Evolutionary conservation across 2,113 vertebrate genomes (phyloP), one percentile per base, ranked within the genome.

Genomic region (Microcebus murinus): DNA sequence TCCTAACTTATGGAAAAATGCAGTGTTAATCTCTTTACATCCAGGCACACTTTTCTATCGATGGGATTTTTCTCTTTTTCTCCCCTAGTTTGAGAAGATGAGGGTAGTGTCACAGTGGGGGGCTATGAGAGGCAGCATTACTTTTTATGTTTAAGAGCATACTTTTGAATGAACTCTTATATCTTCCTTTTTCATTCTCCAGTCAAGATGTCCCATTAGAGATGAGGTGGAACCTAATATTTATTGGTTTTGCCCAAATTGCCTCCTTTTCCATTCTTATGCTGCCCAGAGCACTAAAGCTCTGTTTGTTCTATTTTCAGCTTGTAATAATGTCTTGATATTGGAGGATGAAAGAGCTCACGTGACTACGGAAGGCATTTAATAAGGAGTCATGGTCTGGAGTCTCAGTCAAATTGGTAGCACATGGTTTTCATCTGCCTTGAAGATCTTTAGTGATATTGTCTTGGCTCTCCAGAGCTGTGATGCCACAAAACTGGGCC

Each of bases 301-400:
- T 18, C 71, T 1, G 4, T 76, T 67, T 59, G 34, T 90, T 96
- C 90, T 93, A 25, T 95, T 97, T 96, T 95, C 29, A 63, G 92
- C 48, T 90, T 68, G 91, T 67, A 88, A 59, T 94, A 93, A 93
- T 45, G 55, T 95, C 93, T 96, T 96, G 95, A 95, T 96, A 92
- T 76, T 92, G 90, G 74, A 96, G 65, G 96, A 91, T 96, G 63
- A 83, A 95, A 94, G 95, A 65, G 71, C 65, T 88, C 81, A 39
- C 14, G 50, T 90, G 92, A 85, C 61, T 63, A 73, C 34, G 87
- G 94, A 96, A 97, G 88, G 92, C 94, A 87, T 96, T 95, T 95
- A 80, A 63, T 97, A 77, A 87, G 93, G 36, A 95, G 81, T 88
- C 61, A 3, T 65, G 90, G 88, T 95, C 90, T 96, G 94, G 76